Conservation (phyloP, 1,140 invertebrate species). For the Drepana arcuata region DNA sequence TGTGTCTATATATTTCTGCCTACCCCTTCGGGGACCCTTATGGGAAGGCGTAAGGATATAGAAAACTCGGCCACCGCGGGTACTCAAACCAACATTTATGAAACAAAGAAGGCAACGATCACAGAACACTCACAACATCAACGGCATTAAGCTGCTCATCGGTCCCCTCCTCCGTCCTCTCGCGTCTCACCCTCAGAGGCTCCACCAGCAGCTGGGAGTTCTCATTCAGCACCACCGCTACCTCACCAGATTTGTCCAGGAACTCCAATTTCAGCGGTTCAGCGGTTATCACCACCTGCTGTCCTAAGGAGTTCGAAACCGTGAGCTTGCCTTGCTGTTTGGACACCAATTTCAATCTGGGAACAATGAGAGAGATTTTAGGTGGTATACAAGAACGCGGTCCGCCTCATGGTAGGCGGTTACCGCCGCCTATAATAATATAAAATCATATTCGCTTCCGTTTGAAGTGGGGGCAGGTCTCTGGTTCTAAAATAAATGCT, state of each 20-base stretch:
- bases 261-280: conserved; percentile 91
- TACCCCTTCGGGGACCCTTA: too few relatives aligned
- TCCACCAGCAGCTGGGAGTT: conserved; percentile 94
- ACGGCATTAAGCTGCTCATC: conserved; percentile 33
- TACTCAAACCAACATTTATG: too few relatives aligned
- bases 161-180: conserved; percentile 47
- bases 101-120: too few relatives aligned
- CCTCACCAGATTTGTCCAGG: conserved; percentile 77
- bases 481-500: too few relatives aligned
- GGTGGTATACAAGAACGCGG: too few relatives aligned
- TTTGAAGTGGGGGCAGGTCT: too few relatives aligned
- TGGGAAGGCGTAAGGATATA: too few relatives aligned
- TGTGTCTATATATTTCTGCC: too few relatives aligned
- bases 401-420: too few relatives aligned
- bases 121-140: conserved; percentile 38
- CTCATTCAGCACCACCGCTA: conserved; percentile 89
- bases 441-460: too few relatives aligned
- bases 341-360: conserved; percentile 43
- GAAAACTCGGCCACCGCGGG: too few relatives aligned
- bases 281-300: conserved; percentile 80
- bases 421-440: conserved; percentile 9
- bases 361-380: conserved; percentile 9
- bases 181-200: conserved; percentile 83
- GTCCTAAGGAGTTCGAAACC: conserved; percentile 73
- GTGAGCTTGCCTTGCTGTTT: conserved; percentile 62